Evolutionary conservation across 2,797 vertebrate species (phyloP), one percentile per base, ranked within the genome.

Genomic region (Cottoperca gobio): DNA sequence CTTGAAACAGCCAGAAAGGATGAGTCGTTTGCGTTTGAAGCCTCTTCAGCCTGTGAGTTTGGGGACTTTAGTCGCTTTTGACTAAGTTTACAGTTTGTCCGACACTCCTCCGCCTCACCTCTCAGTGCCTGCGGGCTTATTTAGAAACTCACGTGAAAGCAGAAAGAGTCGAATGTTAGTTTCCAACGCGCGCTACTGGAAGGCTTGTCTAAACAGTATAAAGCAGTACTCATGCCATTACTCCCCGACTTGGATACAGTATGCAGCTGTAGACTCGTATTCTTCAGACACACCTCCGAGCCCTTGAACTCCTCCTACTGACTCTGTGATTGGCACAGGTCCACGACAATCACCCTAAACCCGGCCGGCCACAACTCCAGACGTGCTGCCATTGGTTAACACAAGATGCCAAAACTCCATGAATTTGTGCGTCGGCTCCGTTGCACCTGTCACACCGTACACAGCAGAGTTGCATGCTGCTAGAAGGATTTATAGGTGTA

Each of bases 211-310:
- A 84, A 91, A 93, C 86, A 91, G 90, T 86, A 79, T 74, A 85
- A 90, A 86, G 87, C 91, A 86, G 84, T 62, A 89, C 88, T 94
- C 93, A 85, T 93, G 86, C 90, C 91, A 94, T 94, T 93, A 93
- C 91, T 95, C 93, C 90, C 76, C 77, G 91, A 93, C 89, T 95
- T 94, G 83, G 82, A 85, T 85, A 89, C 93, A 88, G 82, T 93
- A 78, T 92, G 93, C 93, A 90, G 92, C 93, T 84, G 87, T 85
- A 92, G 90, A 91, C 89, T 92, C 86, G 82, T 84, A 65, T 81
- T 89, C 85, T 57, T 72, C 80, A 76, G 89, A 90, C 94, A 94
- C 94, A 88, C 95, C 95, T 87, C 91, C 87, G 28, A 73, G 43
- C 59, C 14, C 43, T 54, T 9, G 3, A 49, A 67, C 87, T 75